Evolutionary conservation across 2,113 vertebrate genomes (phyloP).

Genomic region (Athene noctua): DNA sequence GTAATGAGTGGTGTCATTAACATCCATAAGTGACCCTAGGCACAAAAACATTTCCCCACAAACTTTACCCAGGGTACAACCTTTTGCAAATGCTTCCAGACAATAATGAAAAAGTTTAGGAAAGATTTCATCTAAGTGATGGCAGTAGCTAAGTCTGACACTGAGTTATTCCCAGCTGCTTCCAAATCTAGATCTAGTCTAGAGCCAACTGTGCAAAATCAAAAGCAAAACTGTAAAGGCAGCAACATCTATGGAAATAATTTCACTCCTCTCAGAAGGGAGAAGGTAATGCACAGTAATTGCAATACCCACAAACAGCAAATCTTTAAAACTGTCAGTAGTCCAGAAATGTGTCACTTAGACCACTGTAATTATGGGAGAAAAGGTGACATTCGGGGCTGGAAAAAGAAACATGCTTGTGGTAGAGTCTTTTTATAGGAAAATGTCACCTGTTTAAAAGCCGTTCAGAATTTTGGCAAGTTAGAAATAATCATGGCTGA

Average conservation of each 20-base stretch:
- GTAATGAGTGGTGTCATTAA: not conserved
- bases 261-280: conserved; percentile 51
- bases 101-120: not conserved
- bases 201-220: conserved; percentile 51
- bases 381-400: conserved; percentile 54
- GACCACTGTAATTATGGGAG: conserved; percentile 66
- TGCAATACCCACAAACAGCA: conserved; percentile 64
- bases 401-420: conserved; percentile 59
- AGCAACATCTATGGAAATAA: conserved; percentile 52
- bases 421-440: conserved; percentile 58
- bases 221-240: conserved; percentile 48
- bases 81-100: not conserved
- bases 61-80: not conserved
- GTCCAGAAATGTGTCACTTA: conserved; percentile 70
- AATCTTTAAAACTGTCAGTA: conserved; percentile 70
- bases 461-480: conserved; percentile 58
- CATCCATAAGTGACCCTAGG: not conserved
- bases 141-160: not conserved
- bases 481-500: conserved; percentile 65
- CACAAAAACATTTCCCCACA: not conserved
- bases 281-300: conserved; percentile 67
- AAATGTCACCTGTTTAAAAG: conserved; percentile 70
- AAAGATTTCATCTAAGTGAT: not conserved
- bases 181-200: conserved; percentile 54
- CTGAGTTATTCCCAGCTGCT: not conserved